Base-by-base conservation (phyloP, 1,140 invertebrate species). In the Dolichoris vasculosae region DNA sequence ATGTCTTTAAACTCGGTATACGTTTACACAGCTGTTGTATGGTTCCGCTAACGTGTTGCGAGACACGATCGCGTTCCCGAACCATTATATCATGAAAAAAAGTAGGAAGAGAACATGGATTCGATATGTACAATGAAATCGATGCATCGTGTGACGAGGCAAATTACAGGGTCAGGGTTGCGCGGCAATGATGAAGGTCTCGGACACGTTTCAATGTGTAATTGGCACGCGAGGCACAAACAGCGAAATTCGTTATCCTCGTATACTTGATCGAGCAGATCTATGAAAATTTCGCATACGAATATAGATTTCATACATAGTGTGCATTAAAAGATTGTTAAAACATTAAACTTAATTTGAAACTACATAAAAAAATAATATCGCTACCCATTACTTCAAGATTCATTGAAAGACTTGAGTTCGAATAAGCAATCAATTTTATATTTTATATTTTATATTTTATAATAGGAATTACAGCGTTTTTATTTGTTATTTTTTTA, bases 131-230 rank as follows among this genome's bases (percentile, higher is more conserved):
- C 32, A 82, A 77, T 71, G 55, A 78, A 82, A 87, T 87, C 78
- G 86, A 84, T 82, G 78, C 32, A 55, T 63, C 59, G 51, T 63
- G 75, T 26, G 81, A 82, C 40, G 26, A 63, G 40, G 82, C 63
- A 46, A 69, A 69, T 78, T 78, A 78, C 82, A 79, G 83, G 76
- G 77, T 85, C 77, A 80, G 76, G 77, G 64, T 73, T 79, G 17
- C 82, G 55, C 73, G 1, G 2, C 63, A 15, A 51, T 51, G 79
- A 76, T 59, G 71, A 82, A 86, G 84, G 73, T 63, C 84, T 82
- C 79, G 71, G 79, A 11, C 79, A 63, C 73, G 78, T 81, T 84
- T 67, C 71, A 59, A 82, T 82, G 38, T 86, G 71, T 78, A 78
- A 86, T 86, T 86, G 80, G 63, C 63, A 71, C 83, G 51, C 67